Evolutionary conservation across 2,797 vertebrate genomes (phyloP).

Genomic region (Girardinus metallicus): DNA sequence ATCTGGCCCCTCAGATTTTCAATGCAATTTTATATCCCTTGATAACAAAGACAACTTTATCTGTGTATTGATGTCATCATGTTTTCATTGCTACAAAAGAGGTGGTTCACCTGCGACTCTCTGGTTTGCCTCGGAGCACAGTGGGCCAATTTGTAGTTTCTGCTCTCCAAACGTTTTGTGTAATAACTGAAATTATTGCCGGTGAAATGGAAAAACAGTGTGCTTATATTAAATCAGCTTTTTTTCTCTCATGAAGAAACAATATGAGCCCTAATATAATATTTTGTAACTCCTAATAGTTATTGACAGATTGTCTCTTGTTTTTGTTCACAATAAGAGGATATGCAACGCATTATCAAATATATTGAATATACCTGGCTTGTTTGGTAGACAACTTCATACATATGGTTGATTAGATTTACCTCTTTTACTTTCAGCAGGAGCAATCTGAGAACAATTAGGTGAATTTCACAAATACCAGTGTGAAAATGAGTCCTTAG

Average conservation of each 20-base stretch:
- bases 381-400: neutral
- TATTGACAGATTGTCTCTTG: slow-evolving; percentile 1
- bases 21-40: slow-evolving; percentile 83
- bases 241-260: neutral
- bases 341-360: neutral
- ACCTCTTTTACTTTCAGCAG: neutral
- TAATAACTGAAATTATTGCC: slow-evolving; percentile 3
- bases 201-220: slow-evolving; percentile 13
- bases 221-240: neutral
- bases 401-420: neutral
- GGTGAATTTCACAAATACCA: neutral
- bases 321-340: neutral
- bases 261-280: neutral
- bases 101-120: slow-evolving; percentile 53
- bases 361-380: neutral
- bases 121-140: slow-evolving; percentile 20
- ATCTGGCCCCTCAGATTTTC: slow-evolving; percentile 86
- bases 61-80: slow-evolving; percentile 66
- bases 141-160: slow-evolving; percentile 40
- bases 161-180: slow-evolving; percentile 54
- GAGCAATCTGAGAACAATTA: neutral
- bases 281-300: neutral
- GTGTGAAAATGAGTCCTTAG: neutral
- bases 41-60: slow-evolving; percentile 74
- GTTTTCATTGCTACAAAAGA: slow-evolving; percentile 55